These are phyloP conservation scores for Aramus guarauna DNA, from an alignment of 2,113 vertebrate genomes.

Conservation along the genomic window DNA sequence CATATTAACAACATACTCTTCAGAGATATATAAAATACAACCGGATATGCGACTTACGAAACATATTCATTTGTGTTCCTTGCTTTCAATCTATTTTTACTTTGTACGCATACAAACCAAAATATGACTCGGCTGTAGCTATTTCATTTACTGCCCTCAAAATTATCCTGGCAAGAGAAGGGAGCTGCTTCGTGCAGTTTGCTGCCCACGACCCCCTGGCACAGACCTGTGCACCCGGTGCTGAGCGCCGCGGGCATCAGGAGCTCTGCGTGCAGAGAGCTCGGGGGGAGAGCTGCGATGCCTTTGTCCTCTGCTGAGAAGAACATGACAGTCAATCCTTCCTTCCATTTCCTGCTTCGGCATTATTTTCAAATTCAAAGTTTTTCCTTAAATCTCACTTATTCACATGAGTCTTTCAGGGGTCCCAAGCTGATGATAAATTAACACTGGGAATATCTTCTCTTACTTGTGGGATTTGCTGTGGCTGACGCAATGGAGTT, in stretches of 20 bases:
- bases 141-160: conserved; percentile 40
- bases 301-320: neutral
- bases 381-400: neutral
- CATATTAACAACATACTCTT: neutral
- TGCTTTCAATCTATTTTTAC: conserved; percentile 23
- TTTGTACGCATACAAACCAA: neutral
- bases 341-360: neutral
- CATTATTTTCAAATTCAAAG: neutral
- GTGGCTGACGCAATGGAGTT: neutral
- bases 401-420: neutral
- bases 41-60: neutral
- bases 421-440: neutral
- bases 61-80: neutral
- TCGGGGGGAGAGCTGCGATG: neutral
- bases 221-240: neutral
- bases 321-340: neutral
- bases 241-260: neutral
- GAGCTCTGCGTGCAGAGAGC: neutral
- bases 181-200: neutral
- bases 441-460: neutral
- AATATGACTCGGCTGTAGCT: neutral
- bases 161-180: neutral
- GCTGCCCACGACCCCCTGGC: neutral
- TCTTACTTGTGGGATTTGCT: neutral
- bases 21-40: neutral